A percentile compares a stretch with the other conserved stretches of the same genome.
Conservation (phyloP, 2,113 vertebrate genomes). For the Pteruthius melanotis region DNA sequence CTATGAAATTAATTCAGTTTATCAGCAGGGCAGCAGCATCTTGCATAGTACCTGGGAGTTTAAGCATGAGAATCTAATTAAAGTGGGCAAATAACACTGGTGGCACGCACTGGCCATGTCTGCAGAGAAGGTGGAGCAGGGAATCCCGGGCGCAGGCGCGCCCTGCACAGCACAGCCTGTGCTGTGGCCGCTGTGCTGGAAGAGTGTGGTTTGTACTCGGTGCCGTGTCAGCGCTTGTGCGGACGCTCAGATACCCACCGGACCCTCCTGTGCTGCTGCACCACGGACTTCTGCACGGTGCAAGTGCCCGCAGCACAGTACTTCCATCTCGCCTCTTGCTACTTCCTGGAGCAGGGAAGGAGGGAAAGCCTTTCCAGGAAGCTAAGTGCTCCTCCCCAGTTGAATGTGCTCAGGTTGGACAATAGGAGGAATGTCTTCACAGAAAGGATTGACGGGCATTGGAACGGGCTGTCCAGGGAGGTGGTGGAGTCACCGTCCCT, state of each 20-base stretch:
- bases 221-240: not conserved
- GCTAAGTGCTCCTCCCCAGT: not conserved
- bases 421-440: not conserved
- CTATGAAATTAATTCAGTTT: not conserved
- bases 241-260: accelerated
- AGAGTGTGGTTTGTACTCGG: not conserved
- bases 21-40: not conserved
- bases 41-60: accelerated
- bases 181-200: not conserved
- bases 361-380: too few species aligned
- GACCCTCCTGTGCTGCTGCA: not conserved
- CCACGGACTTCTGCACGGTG: not conserved
- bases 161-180: accelerated
- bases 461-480: not conserved
- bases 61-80: not conserved
- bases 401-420: not conserved
- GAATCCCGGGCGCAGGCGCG: accelerated
- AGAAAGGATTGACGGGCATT: not conserved
- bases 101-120: not conserved
- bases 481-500: not conserved
- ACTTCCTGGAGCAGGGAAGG: too few species aligned
- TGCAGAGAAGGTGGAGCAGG: not conserved
- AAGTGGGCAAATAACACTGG: not conserved
- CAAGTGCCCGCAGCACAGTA: accelerated
- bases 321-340: not conserved